Percentiles rank a stretch among this genome's conserved stretches.
Conservation (phyloP, 2,113 vertebrate species). For the Antechinus flavipes region DNA sequence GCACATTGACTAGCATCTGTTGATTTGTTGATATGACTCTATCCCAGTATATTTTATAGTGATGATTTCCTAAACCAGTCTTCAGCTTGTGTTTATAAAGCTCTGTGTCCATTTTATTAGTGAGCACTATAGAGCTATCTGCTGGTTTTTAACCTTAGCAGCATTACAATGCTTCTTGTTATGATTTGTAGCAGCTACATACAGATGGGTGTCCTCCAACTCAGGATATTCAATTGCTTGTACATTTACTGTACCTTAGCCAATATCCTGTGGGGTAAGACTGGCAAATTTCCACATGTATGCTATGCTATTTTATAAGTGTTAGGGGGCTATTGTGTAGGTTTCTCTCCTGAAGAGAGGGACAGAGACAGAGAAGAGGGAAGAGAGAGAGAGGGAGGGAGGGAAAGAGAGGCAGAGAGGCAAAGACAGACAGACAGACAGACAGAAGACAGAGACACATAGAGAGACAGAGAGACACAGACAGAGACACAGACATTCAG, state of each 20-base stretch:
- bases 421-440: too few species aligned
- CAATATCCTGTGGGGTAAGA: too few species aligned
- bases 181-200: background rate
- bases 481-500: too few species aligned
- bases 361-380: background rate
- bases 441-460: too few species aligned
- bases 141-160: background rate
- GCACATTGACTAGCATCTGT: background rate
- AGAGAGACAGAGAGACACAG: too few species aligned
- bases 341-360: background rate
- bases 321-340: background rate
- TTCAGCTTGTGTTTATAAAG: background rate
- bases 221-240: background rate
- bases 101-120: background rate
- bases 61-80: background rate
- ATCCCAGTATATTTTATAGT: background rate
- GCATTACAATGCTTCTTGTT: background rate
- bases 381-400: background rate
- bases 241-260: too few species aligned
- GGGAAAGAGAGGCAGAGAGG: too few species aligned
- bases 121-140: background rate
- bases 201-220: background rate
- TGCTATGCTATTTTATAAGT: background rate
- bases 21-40: background rate
- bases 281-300: background rate